Percentiles rank a stretch among this genome's conserved stretches.
Evolutionary conservation across 2,797 vertebrate species (phyloP).

Genomic region (Eulemur albifrons): DNA sequence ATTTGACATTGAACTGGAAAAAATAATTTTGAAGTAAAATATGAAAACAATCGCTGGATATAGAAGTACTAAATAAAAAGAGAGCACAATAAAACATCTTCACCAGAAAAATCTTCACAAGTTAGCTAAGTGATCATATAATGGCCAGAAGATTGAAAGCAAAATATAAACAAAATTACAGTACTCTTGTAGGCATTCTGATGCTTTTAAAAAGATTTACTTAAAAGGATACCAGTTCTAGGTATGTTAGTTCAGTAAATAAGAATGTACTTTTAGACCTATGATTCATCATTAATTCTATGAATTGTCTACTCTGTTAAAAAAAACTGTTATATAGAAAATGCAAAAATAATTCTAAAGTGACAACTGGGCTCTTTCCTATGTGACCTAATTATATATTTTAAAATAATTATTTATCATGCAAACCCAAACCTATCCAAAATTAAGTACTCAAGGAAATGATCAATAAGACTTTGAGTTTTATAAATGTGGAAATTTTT

Average conservation of each 20-base stretch:
- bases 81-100: neutral
- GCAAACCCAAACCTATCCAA: neutral
- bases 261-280: neutral
- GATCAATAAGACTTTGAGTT: conserved; percentile 87
- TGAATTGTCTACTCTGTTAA: neutral
- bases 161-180: conserved; percentile 31
- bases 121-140: conserved; percentile 16
- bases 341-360: neutral
- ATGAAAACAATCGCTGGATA: conserved; percentile 59
- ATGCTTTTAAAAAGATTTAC: conserved; percentile 26
- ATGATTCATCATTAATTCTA: neutral
- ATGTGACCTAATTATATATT: neutral
- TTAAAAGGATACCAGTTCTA: neutral
- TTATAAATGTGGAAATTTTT: conserved; percentile 81
- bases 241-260: neutral
- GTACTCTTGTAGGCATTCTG: neutral
- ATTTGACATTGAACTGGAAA: conserved; percentile 73
- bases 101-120: neutral
- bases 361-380: neutral
- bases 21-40: conserved; percentile 71
- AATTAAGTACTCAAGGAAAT: conserved; percentile 71
- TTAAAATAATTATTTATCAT: neutral
- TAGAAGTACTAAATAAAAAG: conserved; percentile 64
- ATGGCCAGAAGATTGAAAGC: neutral
- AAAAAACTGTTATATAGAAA: neutral